Evolutionary conservation across 2,888 invertebrate genomes (phyloP).

Genomic region (Orthosia gothica): DNA sequence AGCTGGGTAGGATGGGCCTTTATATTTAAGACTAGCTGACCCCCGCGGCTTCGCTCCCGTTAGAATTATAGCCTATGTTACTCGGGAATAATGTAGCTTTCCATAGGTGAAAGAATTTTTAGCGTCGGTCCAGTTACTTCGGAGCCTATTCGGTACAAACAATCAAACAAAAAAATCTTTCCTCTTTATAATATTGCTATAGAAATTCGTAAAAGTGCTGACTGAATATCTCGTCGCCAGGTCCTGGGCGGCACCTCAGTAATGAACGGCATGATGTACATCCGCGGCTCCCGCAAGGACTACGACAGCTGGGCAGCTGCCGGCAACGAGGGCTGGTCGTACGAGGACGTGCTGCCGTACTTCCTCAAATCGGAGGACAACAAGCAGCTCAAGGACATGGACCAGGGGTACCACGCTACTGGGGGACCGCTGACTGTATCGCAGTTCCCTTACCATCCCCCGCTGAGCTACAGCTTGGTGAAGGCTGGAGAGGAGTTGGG

Average conservation of each 20-base stretch:
- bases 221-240: constrained; percentile 77
- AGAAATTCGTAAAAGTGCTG: too few relatives aligned
- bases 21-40: too few relatives aligned
- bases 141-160: too few relatives aligned
- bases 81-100: too few relatives aligned
- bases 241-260: constrained; percentile 98
- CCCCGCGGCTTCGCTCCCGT: too few relatives aligned
- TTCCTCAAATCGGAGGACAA: constrained; percentile 97
- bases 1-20: too few relatives aligned
- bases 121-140: too few relatives aligned
- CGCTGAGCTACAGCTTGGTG: constrained; percentile 94
- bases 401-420: constrained; percentile 94
- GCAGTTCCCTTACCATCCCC: constrained; percentile 97
- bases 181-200: too few relatives aligned
- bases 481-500: constrained; percentile 95
- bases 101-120: too few relatives aligned
- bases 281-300: constrained; percentile 96
- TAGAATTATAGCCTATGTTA: too few relatives aligned
- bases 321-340: constrained; percentile 97
- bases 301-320: constrained; percentile 97
- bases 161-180: too few relatives aligned
- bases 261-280: constrained; percentile 99
- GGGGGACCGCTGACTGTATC: constrained; percentile 95
- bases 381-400: constrained; percentile 93
- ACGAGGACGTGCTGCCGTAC: constrained; percentile 97